Conservation (phyloP, 2,797 vertebrate species). For the Poecilia gillii region DNA sequence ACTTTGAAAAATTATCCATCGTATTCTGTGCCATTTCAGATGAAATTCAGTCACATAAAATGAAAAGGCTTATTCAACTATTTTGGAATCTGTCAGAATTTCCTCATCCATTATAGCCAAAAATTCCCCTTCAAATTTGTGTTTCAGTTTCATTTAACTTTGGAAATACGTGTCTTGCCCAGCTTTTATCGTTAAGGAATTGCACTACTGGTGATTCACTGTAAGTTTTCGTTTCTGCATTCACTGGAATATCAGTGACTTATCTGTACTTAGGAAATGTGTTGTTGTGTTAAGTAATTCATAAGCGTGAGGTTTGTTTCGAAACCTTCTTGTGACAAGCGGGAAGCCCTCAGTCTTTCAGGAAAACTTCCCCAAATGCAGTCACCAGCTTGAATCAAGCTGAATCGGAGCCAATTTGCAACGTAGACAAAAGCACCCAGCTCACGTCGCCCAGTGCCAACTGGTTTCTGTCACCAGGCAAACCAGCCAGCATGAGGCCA, state of each 20-base stretch:
- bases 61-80: background rate
- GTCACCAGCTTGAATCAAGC: constrained; percentile 18
- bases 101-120: background rate
- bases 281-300: background rate
- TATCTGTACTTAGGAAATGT: background rate
- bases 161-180: background rate
- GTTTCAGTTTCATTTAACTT: background rate
- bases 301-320: background rate
- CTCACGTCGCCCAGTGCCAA: constrained; percentile 14
- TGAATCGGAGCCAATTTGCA: constrained; percentile 55
- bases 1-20: background rate
- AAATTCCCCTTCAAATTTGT: background rate
- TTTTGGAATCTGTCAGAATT: background rate
- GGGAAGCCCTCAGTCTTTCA: constrained; percentile 29
- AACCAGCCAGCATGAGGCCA: constrained; percentile 18
- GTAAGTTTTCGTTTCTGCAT: background rate
- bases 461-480: constrained; percentile 39
- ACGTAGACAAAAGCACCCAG: constrained; percentile 22
- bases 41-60: background rate
- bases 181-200: background rate
- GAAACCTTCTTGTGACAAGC: constrained; percentile 5
- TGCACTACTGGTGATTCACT: background rate
- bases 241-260: background rate
- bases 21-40: background rate
- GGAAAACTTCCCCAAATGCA: constrained; percentile 21